Evolutionary conservation across 2,113 vertebrate species (phyloP).

Genomic region (Enhydra lutris): DNA sequence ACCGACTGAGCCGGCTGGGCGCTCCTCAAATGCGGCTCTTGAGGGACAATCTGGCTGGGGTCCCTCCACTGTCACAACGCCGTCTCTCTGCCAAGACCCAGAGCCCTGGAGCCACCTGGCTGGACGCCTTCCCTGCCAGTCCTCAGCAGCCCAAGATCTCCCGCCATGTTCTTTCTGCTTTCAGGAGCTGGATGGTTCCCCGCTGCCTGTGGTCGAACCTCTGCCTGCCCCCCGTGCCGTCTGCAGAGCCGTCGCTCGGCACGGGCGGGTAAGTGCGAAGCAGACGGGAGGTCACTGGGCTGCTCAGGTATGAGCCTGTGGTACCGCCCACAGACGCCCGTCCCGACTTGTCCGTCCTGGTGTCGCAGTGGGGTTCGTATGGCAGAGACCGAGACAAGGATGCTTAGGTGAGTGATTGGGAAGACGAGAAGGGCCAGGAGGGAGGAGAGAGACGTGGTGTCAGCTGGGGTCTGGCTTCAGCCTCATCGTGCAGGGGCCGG

Average conservation of each 20-base stretch:
- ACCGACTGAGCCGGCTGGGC: no score
- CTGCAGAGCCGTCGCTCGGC: not conserved
- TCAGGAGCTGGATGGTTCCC: no score
- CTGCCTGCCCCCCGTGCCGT: not conserved
- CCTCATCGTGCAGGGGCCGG: rapidly evolving
- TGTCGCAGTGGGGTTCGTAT: not conserved
- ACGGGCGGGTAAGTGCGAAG: rapidly evolving
- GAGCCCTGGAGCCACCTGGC: not conserved
- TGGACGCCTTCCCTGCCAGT: not conserved
- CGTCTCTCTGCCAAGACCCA: not conserved
- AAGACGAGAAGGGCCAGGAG: not conserved
- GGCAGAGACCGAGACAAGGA: not conserved
- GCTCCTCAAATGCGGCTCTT: no score
- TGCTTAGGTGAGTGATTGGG: rapidly evolving
- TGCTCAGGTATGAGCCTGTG: rapidly evolving
- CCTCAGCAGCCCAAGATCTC: not conserved
- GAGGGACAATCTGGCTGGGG: not conserved
- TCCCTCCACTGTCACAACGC: rapidly evolving
- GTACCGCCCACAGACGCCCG: rapidly evolving
- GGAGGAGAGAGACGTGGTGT: not conserved
- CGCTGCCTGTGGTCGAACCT: rapidly evolving
- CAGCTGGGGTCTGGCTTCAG: not conserved
- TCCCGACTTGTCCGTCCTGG: not conserved
- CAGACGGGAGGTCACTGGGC: rapidly evolving
- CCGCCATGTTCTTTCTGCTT: no score